A percentile compares a stretch with the other conserved stretches of the same genome.
Evolutionary conservation across 2,113 vertebrate genomes (phyloP).

Genomic region (Machaerirhynchus nigripectus): DNA sequence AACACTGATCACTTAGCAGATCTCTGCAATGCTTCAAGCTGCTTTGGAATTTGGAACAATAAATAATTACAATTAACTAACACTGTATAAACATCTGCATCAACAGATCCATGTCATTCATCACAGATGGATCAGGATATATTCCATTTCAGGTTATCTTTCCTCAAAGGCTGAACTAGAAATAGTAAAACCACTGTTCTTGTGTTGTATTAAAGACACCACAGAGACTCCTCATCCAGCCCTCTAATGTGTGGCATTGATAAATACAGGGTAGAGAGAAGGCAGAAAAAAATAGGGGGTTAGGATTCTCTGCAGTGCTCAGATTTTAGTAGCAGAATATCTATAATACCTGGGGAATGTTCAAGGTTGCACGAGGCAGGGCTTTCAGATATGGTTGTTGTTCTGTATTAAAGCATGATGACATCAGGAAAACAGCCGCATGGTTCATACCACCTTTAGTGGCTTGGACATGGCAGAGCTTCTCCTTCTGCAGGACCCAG

Average conservation of each 20-base stretch:
- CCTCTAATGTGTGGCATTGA: background rate
- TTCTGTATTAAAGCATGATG: background rate
- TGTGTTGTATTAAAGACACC: background rate
- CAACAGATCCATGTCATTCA: background rate
- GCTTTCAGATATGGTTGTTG: background rate
- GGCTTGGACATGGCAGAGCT: background rate
- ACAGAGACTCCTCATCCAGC: background rate
- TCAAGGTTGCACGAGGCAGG: background rate
- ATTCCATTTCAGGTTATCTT: background rate
- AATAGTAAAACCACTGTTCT: background rate
- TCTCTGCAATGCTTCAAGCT: background rate
- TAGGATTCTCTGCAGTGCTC: background rate
- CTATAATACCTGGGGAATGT: background rate
- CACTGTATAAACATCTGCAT: background rate
- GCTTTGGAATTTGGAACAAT: background rate
- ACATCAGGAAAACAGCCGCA: background rate
- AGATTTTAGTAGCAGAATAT: background rate
- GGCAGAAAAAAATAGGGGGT: background rate
- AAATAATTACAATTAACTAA: background rate
- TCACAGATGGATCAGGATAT: background rate
- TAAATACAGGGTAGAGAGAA: background rate
- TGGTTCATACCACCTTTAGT: background rate
- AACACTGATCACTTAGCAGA: background rate
- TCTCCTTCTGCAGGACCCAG: background rate
- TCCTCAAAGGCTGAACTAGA: background rate